Evolutionary conservation across 2,888 invertebrate species (phyloP).

Genomic region (Acanthopleura granulata): DNA sequence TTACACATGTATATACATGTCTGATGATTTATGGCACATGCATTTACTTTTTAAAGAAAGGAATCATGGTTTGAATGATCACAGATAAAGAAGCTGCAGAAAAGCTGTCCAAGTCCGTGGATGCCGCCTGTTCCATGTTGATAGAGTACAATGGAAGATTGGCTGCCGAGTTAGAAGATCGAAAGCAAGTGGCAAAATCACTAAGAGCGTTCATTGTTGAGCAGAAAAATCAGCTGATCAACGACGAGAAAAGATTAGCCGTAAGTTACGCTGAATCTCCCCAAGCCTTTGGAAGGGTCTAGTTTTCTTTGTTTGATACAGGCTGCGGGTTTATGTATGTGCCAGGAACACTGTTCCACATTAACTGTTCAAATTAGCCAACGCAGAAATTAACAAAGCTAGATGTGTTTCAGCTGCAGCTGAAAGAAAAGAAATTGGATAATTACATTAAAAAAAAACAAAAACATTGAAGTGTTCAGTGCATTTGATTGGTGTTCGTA

Average conservation of each 20-base stretch:
- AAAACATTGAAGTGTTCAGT: no score
- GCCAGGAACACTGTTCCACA: no score
- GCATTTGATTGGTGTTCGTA: no score
- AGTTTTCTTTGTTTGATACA: no score
- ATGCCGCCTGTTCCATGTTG: conserved; percentile 87
- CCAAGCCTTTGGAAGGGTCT: no score
- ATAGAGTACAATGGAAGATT: conserved; percentile 91
- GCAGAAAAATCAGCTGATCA: conserved; percentile 86
- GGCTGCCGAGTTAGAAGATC: conserved; percentile 88
- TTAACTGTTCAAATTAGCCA: no score
- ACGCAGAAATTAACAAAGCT: no score
- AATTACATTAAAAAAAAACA: no score
- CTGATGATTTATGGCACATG: background rate
- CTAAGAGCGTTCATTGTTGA: conserved; percentile 85
- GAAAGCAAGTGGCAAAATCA: conserved; percentile 88
- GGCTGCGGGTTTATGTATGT: no score
- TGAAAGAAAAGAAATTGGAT: no score
- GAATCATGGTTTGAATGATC: conserved; percentile 21
- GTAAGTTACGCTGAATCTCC: conserved; percentile 71
- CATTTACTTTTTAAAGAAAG: background rate
- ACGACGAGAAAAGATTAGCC: conserved; percentile 89
- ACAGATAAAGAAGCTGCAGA: conserved; percentile 70
- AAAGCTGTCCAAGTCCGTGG: conserved; percentile 84
- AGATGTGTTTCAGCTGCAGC: no score
- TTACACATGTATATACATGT: background rate